Evolutionary conservation across 1,140 invertebrate species (phyloP).

Genomic region (Gyrodactylus bullatarudis): DNA sequence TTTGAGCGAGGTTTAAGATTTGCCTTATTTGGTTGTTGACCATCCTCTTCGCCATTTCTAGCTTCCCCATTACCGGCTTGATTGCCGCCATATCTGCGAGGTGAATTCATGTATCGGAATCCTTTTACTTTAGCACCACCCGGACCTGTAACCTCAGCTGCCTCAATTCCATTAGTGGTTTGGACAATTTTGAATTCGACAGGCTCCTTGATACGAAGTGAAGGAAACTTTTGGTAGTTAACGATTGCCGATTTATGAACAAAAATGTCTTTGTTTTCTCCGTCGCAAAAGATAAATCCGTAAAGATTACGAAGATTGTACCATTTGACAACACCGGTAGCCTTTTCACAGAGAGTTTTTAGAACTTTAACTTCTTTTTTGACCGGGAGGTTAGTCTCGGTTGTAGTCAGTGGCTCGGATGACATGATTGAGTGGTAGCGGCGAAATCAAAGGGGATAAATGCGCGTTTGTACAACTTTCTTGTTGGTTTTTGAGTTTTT

Average conservation of each 20-base stretch:
- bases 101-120: background rate
- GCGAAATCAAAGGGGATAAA: background rate
- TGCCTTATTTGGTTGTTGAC: background rate
- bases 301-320: conserved; percentile 3
- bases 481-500: too few relatives aligned
- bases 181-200: background rate
- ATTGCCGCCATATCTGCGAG: background rate
- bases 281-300: conserved; percentile 28
- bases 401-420: background rate
- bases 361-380: background rate
- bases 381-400: background rate
- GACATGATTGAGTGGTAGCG: background rate
- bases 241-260: conserved; percentile 39
- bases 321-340: conserved; percentile 6
- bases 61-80: background rate
- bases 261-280: conserved; percentile 96
- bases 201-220: background rate
- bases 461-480: too few relatives aligned
- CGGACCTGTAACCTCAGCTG: background rate
- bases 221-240: background rate
- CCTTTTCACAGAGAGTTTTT: background rate
- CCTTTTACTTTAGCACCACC: background rate
- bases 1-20: background rate
- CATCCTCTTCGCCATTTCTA: background rate
- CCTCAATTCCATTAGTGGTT: background rate